phyloP scores from a whole-genome alignment of 2,797 vertebrate genomes.

The Anisognathus igniventris region DNA sequence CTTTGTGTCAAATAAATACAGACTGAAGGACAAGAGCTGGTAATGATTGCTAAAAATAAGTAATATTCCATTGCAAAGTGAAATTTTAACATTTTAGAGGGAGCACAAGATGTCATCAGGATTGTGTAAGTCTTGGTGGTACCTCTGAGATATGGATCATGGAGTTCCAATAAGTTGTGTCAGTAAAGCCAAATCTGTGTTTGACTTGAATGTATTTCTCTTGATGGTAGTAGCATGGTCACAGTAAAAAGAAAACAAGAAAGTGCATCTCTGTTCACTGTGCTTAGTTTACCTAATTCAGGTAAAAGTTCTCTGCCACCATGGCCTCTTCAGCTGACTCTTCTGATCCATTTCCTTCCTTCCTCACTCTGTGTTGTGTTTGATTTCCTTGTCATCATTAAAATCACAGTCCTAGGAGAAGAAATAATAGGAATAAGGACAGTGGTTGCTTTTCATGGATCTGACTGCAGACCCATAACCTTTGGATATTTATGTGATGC shows the following conservation, averaged over 20 bases:
- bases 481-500: background rate
- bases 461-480: background rate
- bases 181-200: background rate
- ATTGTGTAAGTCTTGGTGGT: background rate
- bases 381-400: background rate
- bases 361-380: background rate
- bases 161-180: background rate
- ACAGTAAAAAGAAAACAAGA: background rate
- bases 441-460: background rate
- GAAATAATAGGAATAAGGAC: fast-evolving
- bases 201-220: background rate
- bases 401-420: background rate
- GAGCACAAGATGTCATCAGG: background rate
- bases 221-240: background rate
- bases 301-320: background rate
- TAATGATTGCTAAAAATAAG: background rate
- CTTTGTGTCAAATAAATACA: background rate
- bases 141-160: background rate
- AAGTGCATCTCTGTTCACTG: fast-evolving
- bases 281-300: background rate
- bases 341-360: background rate
- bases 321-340: background rate
- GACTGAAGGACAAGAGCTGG: background rate
- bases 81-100: background rate
- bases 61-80: too few relatives aligned